These are phyloP conservation scores for Falco cherrug DNA, from an alignment of 2,797 vertebrate genomes.

Conservation along the genomic window DNA sequence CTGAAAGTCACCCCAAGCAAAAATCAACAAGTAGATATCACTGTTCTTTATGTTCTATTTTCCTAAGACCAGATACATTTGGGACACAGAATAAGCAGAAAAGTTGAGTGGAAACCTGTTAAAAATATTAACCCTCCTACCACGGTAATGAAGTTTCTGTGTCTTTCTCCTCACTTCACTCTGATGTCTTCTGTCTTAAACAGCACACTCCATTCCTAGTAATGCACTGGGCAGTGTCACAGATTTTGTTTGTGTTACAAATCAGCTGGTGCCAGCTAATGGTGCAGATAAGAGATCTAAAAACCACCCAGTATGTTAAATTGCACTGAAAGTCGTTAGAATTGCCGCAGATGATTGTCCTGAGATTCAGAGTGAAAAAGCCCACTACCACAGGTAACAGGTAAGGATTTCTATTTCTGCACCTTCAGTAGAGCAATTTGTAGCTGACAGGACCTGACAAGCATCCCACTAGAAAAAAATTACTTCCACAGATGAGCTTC, in stretches of 20 bases:
- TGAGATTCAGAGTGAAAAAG: constrained; percentile 19
- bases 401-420: constrained; percentile 66
- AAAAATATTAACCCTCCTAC: background rate
- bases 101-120: background rate
- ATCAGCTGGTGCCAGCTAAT: background rate
- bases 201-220: background rate
- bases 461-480: constrained; percentile 65
- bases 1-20: background rate
- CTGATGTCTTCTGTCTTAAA: background rate
- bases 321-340: background rate
- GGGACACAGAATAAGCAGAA: background rate
- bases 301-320: constrained; percentile 8
- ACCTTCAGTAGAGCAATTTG: constrained; percentile 66
- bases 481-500: constrained; percentile 45
- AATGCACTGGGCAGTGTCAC: background rate
- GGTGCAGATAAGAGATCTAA: background rate
- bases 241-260: background rate
- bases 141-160: background rate
- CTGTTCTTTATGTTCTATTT: background rate
- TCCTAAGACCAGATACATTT: background rate
- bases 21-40: background rate
- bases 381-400: background rate
- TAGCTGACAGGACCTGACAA: constrained; percentile 69
- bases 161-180: background rate
- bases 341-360: constrained; percentile 21